Percentiles rank a stretch among this genome's conserved stretches.
These are phyloP conservation scores for Mixornis gularis DNA, from an alignment of 2,113 vertebrate genomes.

Conservation along the genomic window DNA sequence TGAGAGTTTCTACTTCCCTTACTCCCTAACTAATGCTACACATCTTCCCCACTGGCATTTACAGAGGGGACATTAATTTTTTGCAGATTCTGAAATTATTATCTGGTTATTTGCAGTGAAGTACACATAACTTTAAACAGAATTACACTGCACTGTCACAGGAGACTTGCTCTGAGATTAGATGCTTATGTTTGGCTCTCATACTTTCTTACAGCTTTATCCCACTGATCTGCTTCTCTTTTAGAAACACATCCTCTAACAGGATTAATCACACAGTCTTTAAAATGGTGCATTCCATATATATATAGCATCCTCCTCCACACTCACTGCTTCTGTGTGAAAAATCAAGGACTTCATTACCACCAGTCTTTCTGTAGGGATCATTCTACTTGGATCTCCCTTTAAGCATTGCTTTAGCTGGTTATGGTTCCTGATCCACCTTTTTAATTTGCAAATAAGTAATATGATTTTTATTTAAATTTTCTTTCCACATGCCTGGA, in stretches of 20 bases:
- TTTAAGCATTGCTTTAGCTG: background rate
- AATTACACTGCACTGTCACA: background rate
- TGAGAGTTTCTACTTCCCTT: background rate
- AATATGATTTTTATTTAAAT: background rate
- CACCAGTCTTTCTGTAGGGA: background rate
- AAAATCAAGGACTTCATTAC: background rate
- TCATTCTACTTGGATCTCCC: background rate
- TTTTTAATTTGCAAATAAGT: background rate
- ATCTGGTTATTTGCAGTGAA: background rate
- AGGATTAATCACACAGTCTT: constrained; percentile 15
- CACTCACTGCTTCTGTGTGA: background rate
- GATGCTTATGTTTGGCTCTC: background rate
- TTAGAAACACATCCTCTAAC: background rate
- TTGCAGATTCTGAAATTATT: background rate
- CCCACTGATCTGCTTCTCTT: background rate
- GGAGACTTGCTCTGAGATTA: background rate
- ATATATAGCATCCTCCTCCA: constrained; percentile 1
- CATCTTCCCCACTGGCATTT: background rate
- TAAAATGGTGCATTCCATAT: background rate
- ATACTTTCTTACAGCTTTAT: constrained; percentile 5
- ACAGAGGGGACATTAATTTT: background rate
- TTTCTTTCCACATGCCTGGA: background rate
- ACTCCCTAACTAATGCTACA: background rate
- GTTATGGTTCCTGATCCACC: background rate
- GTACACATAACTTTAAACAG: background rate